These are phyloP conservation scores for Propithecus deckenii DNA, from an alignment of 2,797 vertebrate genomes.

Conservation along the genomic window DNA sequence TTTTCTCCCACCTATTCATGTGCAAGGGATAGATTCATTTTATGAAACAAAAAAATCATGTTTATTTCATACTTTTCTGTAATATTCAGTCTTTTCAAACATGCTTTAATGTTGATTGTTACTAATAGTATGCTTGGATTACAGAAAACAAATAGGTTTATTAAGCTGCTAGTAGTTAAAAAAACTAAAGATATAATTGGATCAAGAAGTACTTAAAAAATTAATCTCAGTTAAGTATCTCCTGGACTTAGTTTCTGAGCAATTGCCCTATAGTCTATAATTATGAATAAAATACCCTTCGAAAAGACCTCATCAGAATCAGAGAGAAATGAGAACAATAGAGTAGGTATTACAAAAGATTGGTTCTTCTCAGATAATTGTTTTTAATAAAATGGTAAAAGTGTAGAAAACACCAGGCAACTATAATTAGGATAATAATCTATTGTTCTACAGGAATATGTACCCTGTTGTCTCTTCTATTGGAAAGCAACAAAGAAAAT, in stretches of 20 bases:
- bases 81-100: conserved; percentile 48
- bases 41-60: not conserved
- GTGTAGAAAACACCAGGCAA: conserved; percentile 82
- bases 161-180: conserved; percentile 59
- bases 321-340: conserved; percentile 81
- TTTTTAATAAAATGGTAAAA: conserved; percentile 84
- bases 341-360: conserved; percentile 80
- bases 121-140: conserved; percentile 32
- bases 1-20: not conserved
- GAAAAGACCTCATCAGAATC: conserved; percentile 80
- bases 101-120: conserved; percentile 22
- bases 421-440: conserved; percentile 83
- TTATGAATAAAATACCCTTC: conserved; percentile 81
- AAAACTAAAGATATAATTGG: conserved; percentile 54
- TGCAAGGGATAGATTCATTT: not conserved
- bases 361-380: conserved; percentile 81
- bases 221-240: conserved; percentile 74
- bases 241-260: conserved; percentile 75
- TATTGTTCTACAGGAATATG: conserved; percentile 81
- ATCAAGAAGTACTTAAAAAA: conserved; percentile 73
- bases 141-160: conserved; percentile 64
- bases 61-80: conserved; percentile 37
- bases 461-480: conserved; percentile 74
- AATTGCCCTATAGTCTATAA: conserved; percentile 79
- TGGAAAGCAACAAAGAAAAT: conserved; percentile 74